These are phyloP conservation scores for Latrodectus elegans DNA, from an alignment of 2,888 invertebrate species.

Conservation along the genomic window DNA sequence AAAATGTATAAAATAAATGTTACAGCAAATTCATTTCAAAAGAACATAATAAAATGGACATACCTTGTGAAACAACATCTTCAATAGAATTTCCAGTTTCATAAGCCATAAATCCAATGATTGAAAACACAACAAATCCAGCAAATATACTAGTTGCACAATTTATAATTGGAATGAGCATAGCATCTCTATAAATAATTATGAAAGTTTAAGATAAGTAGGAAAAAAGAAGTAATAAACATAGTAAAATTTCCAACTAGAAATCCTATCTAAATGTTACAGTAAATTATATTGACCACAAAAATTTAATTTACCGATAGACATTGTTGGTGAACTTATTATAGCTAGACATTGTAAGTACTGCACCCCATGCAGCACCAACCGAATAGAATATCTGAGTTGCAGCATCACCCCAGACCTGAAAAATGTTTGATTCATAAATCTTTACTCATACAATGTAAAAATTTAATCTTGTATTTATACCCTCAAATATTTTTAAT, in stretches of 20 bases:
- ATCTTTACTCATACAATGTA: too few relatives aligned
- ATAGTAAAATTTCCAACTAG: background rate
- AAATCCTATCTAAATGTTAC: too few relatives aligned
- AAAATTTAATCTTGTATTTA: too few relatives aligned
- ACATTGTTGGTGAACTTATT: slow-evolving; percentile 98
- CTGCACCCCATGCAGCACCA: slow-evolving; percentile 83
- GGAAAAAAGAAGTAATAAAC: slow-evolving; percentile 17
- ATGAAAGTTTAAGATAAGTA: too few relatives aligned
- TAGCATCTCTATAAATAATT: slow-evolving; percentile 63
- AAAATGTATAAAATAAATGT: background rate
- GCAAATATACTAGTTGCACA: slow-evolving; percentile 71
- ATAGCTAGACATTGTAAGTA: slow-evolving; percentile 97
- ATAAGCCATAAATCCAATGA: slow-evolving; percentile 72
- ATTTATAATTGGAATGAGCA: slow-evolving; percentile 70
- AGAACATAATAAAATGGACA: background rate
- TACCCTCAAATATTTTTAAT: too few relatives aligned
- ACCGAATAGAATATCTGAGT: slow-evolving; percentile 79
- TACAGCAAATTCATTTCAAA: too few relatives aligned
- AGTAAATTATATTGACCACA: background rate
- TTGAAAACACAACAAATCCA: slow-evolving; percentile 72
- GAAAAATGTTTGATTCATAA: slow-evolving; percentile 63
- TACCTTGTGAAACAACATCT: slow-evolving; percentile 83
- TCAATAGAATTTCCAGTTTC: slow-evolving; percentile 86
- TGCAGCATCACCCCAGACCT: slow-evolving; percentile 99
- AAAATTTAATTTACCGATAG: slow-evolving; percentile 84